These are phyloP conservation scores for Caenorhabditis doughertyi DNA, from an alignment of 2,888 invertebrate species.

Conservation along the genomic window DNA sequence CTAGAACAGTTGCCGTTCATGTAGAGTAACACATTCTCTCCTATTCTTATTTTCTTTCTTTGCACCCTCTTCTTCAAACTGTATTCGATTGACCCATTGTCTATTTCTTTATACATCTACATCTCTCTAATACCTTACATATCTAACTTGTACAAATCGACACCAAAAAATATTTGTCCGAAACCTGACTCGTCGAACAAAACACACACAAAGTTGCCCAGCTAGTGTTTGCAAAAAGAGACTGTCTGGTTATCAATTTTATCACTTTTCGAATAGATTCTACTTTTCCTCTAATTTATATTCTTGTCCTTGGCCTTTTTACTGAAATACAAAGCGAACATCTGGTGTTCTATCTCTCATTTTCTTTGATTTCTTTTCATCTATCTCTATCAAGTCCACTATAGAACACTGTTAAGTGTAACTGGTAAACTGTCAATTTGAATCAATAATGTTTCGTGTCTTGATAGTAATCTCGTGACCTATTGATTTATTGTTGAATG, in stretches of 20 bases:
- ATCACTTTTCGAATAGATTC: background rate
- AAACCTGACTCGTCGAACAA: constrained; percentile 6
- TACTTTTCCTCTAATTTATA: background rate
- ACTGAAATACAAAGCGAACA: no score
- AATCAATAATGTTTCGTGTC: constrained; percentile 24
- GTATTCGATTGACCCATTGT: constrained; percentile 46
- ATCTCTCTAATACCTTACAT: background rate
- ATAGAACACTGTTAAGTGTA: no score
- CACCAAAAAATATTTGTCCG: constrained; percentile 29
- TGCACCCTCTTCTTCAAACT: constrained; percentile 1
- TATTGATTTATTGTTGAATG: background rate
- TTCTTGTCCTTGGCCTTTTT: constrained; percentile 37
- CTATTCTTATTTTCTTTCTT: background rate
- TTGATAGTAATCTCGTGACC: no score
- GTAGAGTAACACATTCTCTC: background rate
- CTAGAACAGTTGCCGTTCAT: no score
- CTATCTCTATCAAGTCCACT: constrained; percentile 27
- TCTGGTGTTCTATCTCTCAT: constrained; percentile 16
- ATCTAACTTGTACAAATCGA: background rate
- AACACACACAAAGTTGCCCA: background rate
- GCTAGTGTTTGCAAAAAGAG: constrained; percentile 3
- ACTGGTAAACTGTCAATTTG: constrained; percentile 2
- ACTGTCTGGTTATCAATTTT: background rate
- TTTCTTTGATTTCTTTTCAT: background rate
- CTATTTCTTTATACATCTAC: background rate